Evolutionary conservation across 2,888 invertebrate genomes (phyloP), one percentile per base, ranked within the genome.

Genomic region (Drosophila neutralis): DNA sequence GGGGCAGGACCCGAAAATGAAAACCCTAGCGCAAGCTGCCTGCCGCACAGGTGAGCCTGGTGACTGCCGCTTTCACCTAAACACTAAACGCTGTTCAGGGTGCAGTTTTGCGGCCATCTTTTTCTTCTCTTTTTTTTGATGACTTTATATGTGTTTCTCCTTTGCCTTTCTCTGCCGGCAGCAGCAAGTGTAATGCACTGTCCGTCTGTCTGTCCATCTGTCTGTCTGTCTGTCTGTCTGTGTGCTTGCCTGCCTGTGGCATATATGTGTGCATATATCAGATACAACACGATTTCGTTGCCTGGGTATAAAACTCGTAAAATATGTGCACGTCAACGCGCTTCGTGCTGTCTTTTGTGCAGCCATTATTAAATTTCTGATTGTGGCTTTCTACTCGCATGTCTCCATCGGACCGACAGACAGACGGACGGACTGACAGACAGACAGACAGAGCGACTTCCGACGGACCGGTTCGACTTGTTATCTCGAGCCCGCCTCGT

Each of bases 301-400:
- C 49, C 54, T 66, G 76, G 73, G 74, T 87, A 90, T 89, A 84
- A 90, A 87, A 89, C 86, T 88, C 90, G 71, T 90, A 89, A 90
- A 90, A 90, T 91, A 88, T 89, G 88, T 84, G 82, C 90, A 90
- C 91, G 91, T 89, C 90, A 91, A 83, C 90, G 90, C 82, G 82
- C 75, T 85, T 78, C 73, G 83, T 78, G 89, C 75, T 79, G 83
- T 75, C 82, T 84, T 91, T 80, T 90, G 86, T 85, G 85, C 86
- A 87, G 90, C 88, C 90, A 91, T 90, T 89, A 91, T 90, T 91
- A 81, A 87, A 87, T 90, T 91, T 90, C 89, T 80, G 91, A 91
- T 87, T 90, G 86, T 83, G 90, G 89, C 87, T 91, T 89, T 91
- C 89, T 82, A 87, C 82, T 85, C 76, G 75, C 76, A 75, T 89